Conservation (phyloP, 2,888 invertebrate genomes). For the Ommatoiulus sabulosus region DNA sequence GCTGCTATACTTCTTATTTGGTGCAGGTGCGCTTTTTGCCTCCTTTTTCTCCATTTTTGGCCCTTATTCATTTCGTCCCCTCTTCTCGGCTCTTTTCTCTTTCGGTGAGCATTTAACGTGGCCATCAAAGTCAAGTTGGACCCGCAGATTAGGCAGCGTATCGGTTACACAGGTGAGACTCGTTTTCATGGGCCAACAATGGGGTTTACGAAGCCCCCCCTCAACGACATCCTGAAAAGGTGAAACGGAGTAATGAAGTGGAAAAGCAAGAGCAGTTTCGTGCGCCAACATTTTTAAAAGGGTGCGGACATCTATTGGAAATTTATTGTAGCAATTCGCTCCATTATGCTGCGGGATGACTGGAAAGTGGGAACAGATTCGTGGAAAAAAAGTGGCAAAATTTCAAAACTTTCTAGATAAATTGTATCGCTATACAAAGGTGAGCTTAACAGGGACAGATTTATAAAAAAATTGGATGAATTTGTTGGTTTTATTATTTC, state of each 20-base stretch:
- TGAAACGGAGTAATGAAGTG: conserved; percentile 19
- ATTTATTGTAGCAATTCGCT: too few relatives aligned
- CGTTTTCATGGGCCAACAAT: conserved; percentile 3
- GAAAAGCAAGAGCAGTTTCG: not conserved
- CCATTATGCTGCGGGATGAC: too few relatives aligned
- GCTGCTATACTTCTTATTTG: not conserved
- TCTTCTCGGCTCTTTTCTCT: not conserved
- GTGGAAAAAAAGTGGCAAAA: too few relatives aligned
- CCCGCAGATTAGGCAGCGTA: not conserved
- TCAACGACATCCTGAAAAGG: not conserved
- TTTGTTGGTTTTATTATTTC: too few relatives aligned
- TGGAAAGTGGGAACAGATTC: too few relatives aligned
- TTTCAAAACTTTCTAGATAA: too few relatives aligned
- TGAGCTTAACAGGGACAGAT: too few relatives aligned
- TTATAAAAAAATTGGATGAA: too few relatives aligned
- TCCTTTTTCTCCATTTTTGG: not conserved
- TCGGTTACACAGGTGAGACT: conserved; percentile 48
- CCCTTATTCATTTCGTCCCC: too few relatives aligned
- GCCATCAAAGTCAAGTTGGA: conserved; percentile 19
- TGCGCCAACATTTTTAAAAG: too few relatives aligned
- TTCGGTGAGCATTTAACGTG: not conserved
- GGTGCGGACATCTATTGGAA: too few relatives aligned
- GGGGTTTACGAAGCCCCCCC: not conserved
- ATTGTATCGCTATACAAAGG: too few relatives aligned
- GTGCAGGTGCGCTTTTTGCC: conserved; percentile 6